Evolutionary conservation across 1,140 invertebrate genomes (phyloP), one percentile per base, ranked within the genome.

Genomic region (Pachypeltis micranthus): DNA sequence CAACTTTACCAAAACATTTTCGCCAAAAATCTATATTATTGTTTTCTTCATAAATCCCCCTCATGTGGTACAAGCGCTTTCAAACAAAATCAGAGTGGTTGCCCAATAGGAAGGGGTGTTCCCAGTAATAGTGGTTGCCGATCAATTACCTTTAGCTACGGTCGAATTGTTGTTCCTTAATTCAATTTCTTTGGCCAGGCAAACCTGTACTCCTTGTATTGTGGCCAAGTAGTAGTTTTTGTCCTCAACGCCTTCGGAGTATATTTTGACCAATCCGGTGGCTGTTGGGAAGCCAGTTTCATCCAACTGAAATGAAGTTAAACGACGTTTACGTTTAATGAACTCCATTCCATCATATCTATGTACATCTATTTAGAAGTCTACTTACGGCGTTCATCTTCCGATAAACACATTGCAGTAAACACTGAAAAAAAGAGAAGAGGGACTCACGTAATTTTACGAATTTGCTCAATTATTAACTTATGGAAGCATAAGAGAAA

Each of bases 171-270:
- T 24, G 54, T 27, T 63, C 64, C 62, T 59, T 57, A n/a, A 62
- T 14, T 63, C 55, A 12, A 76, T 70, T 28, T 76, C 77, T 64
- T 75, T 74, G 71, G 79, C 77, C 62, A 86, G 75, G 70, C 85
- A 86, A 65, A 79, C 77, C 63, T 84, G 77, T 7, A 84, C 83
- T 7, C 83, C 80, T 62, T 83, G 79, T 7, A 83, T 70, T 7
- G 84, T 83, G 1, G 83, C 83, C 74, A 83, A 79, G 74, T 85
- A 83, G 72, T 85, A 86, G 1, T 82, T 83, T 58, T 82, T 78
- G 64, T 86, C 83, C 66, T 81, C 79, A 0, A 85, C 83, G 10
- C 84, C 84, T 69, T 84, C 83, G 14, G 83, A 83, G 72, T 85
- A 86, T 34, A 86, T 75, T 19, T 79, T 72, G 27, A 86, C 81